Base-by-base conservation (phyloP, 2,888 invertebrate genomes). In the Caradrina kadenii region DNA sequence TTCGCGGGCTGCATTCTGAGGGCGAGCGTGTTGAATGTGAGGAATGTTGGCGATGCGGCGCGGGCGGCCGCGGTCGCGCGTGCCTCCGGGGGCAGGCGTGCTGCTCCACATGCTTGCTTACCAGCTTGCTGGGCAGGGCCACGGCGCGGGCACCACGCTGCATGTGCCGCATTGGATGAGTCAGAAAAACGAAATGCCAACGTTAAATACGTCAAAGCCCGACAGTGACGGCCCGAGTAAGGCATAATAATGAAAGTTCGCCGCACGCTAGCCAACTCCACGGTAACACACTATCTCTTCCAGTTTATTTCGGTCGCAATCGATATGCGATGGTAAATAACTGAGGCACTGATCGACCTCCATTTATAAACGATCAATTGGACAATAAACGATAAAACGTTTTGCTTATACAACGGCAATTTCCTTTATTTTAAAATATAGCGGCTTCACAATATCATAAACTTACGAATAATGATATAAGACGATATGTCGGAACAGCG, bases 391-490 rank as follows among this genome's bases (percentile, higher is more conserved):
- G 92, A 94, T 94, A 93, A 91, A 93, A 94, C 90, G 88, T 93
- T 92, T 93, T 94, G 95, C 93, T 94, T 95, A 95, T 93, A 94
- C 94, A 95, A 95, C 94, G 93, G 94, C 94, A 94, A 94, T 93
- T 93, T 94, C 92, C 94, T 95, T 96, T 96, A 95, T 95, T 96
- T 96, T 95, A 94, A 96, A 95, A 95, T 95, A 95, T 94, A 95
- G 94, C 93, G 93, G 93, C 93, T 94, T 96, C 95, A 96, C 95
- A 96, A 95, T 95, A 94, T 84, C 63, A 82, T 92, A 87, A 93
- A 90, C 95, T 95, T 96, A 96, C 86, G 90, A 92, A 89, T 94
- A 95, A 91, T 91, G 91, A 91, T 92, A 93, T 91, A 93, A 91
- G 94, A 94, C 94, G 96, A 96, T 96, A 96, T 96, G 96, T 96